Evolutionary conservation across 2,797 vertebrate species (phyloP), one percentile per base, ranked within the genome.

Genomic region (Poeciliopsis turneri): DNA sequence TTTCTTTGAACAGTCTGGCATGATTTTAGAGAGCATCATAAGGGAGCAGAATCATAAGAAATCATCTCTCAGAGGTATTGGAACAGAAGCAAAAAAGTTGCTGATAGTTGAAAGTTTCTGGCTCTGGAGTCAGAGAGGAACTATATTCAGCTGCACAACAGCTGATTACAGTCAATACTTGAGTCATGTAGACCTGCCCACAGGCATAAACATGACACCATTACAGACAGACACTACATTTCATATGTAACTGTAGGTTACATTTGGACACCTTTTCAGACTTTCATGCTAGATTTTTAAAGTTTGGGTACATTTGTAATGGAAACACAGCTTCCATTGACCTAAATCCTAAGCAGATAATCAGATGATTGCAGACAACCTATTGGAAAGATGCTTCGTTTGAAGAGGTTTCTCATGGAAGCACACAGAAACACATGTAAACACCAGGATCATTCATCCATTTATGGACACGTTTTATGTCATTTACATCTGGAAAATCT

Each of bases 1-100:
- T 74, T 83, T 82, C 93, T 95, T 95, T 95, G 92, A 95, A 94
- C 82, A 82, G 73, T 69, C 87, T 90, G 92, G 93, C 93, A 93
- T 82, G 87, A 93, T 93, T 94, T 91, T 90, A 88, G 87, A 82
- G 92, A 90, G 88, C 87, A 86, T 93, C 94, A 91, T 90, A 82
- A 81, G 92, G 92, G 92, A 94, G 83, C 78, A 82, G 82, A 86
- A 88, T 86, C 82, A 88, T 86, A 85, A 92, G 86, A 90, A 89
- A 88, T 79, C 25, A 92, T 92, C 84, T 89, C 92, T 94, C 92
- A 86, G 82, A 93, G 92, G 90, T 92, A 93, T 90, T 81, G 83
- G 88, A 93, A 92, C 83, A 94, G 92, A 93, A 82, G 77, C 53
- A 76, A 75, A 88, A 90, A 82, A 87, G 88, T 92, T 81, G 89